Evolutionary conservation across 2,888 invertebrate species (phyloP).

Genomic region (Drosophila differens): DNA sequence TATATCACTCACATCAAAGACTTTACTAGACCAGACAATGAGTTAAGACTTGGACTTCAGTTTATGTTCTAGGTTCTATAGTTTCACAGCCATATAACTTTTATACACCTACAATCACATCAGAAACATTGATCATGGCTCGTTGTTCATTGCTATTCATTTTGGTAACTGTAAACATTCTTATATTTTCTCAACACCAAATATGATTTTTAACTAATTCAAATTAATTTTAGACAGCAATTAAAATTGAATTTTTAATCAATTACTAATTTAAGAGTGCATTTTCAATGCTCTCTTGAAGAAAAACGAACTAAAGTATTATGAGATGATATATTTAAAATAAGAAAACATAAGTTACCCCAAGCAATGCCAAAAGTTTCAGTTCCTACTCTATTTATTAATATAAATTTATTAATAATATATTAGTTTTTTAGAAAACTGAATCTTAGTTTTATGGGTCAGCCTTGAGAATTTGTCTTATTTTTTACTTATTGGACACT

Average conservation of each 20-base stretch:
- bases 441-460: not conserved
- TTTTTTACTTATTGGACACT: not conserved
- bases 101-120: not conserved
- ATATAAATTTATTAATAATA: too few relatives aligned
- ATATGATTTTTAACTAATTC: not conserved
- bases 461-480: not conserved
- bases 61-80: not conserved
- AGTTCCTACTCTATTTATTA: not conserved
- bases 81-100: not conserved
- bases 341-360: not conserved
- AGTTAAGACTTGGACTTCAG: not conserved
- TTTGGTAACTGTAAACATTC: not conserved
- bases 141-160: not conserved
- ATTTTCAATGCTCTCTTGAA: not conserved
- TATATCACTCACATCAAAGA: slow-evolving; percentile 4
- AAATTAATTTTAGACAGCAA: not conserved
- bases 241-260: not conserved
- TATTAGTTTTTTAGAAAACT: not conserved
- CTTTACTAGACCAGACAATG: not conserved
- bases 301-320: not conserved
- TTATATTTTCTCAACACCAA: not conserved
- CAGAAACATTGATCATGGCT: not conserved
- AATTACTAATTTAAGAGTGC: not conserved
- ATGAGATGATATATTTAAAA: not conserved
- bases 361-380: not conserved